A percentile compares a stretch with the other conserved stretches of the same genome.
phyloP scores from a whole-genome alignment of 2,888 invertebrate species.

The Drosophila affinis region DNA sequence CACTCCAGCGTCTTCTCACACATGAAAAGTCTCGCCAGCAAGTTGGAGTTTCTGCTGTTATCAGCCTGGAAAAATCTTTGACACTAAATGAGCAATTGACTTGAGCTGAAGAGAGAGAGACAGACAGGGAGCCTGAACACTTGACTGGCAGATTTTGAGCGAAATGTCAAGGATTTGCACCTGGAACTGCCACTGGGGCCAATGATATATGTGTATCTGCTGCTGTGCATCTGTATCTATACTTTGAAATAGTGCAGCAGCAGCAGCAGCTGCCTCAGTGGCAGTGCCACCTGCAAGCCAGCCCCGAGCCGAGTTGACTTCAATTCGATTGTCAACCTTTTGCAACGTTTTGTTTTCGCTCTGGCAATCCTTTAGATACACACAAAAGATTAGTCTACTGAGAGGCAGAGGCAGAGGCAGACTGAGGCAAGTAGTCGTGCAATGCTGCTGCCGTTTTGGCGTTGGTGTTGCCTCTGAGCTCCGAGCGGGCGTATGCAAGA shows the following conservation, averaged over 20 bases:
- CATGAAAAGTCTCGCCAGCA: conserved; percentile 14
- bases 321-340: conserved; percentile 54
- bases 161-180: conserved; percentile 67
- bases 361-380: conserved; percentile 82
- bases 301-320: background rate
- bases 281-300: conserved; percentile 21
- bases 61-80: conserved; percentile 75
- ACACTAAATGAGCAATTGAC: conserved; percentile 80
- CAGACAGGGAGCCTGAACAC: conserved; percentile 33
- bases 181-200: conserved; percentile 28
- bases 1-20: background rate
- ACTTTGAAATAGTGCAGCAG: conserved; percentile 42
- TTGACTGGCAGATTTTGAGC: conserved; percentile 36
- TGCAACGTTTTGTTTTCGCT: conserved; percentile 51
- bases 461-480: conserved; percentile 44
- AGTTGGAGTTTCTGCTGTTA: conserved; percentile 51
- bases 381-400: conserved; percentile 77
- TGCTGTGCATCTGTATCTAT: conserved; percentile 17
- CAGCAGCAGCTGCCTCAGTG: background rate
- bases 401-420: conserved; percentile 25
- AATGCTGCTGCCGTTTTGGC: conserved; percentile 37
- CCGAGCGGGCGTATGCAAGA: conserved; percentile 62
- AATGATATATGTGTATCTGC: conserved; percentile 16
- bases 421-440: conserved; percentile 18
- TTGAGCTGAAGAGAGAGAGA: conserved; percentile 48